Percentiles rank a stretch among this genome's conserved stretches.
phyloP scores from a whole-genome alignment of 2,113 vertebrate genomes.

The Callipepla californica region DNA sequence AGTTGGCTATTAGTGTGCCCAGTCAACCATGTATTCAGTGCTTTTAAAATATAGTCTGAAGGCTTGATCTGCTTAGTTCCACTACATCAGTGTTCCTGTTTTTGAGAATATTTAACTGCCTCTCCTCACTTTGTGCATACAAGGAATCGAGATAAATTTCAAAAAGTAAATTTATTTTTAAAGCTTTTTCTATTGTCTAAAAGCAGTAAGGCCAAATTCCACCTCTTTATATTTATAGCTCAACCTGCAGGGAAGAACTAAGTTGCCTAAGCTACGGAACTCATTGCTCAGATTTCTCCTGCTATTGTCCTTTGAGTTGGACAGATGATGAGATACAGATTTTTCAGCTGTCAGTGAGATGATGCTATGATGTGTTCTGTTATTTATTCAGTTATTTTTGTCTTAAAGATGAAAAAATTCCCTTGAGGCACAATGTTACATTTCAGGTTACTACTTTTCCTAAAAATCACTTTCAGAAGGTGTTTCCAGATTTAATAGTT shows the following conservation, averaged over 20 bases:
- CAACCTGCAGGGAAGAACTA: conserved; percentile 1
- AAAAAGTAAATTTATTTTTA: not conserved
- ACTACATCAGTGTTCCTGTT: conserved; percentile 40
- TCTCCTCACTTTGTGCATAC: conserved; percentile 45
- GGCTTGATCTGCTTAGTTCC: conserved; percentile 70
- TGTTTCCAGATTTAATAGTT: not conserved
- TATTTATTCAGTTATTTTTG: not conserved
- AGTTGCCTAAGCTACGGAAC: not conserved
- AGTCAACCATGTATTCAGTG: conserved; percentile 54
- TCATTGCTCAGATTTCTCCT: not conserved
- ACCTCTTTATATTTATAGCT: not conserved
- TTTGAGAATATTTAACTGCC: conserved; percentile 22
- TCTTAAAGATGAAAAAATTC: not conserved
- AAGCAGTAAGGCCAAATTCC: not conserved
- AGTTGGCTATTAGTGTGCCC: conserved; percentile 66
- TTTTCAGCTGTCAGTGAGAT: not conserved
- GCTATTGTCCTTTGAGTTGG: not conserved
- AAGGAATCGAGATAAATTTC: conserved; percentile 37
- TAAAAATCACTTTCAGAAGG: not conserved
- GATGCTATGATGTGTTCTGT: not conserved
- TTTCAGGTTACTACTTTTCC: not conserved
- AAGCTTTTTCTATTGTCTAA: conserved; percentile 3
- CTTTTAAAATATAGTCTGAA: conserved; percentile 67
- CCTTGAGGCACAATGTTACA: not conserved
- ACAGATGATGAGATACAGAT: not conserved